Evolutionary conservation across 2,113 vertebrate species (phyloP), one percentile per base, ranked within the genome.

Genomic region (Corythaixoides concolor): DNA sequence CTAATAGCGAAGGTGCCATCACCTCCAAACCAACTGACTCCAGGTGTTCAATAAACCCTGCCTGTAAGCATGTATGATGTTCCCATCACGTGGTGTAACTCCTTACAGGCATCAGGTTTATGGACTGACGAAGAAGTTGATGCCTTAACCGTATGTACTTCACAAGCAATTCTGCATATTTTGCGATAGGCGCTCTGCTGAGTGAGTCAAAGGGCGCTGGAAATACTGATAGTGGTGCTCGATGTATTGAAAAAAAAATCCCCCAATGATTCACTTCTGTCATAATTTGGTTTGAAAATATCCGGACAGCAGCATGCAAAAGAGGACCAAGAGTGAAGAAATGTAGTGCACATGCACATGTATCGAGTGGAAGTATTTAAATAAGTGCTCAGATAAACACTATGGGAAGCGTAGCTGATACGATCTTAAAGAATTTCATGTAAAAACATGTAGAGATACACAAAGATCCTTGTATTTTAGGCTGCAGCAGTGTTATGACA

Each of bases 221-320:
- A 96, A 96, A 93, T 90, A 72, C 5, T 83, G 66, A 52, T 87
- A 91, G 74, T 59, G 87, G 83, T 82, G 63, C 45, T 39, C 81
- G 33, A 59, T 85, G 62, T 85, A 67, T 81, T 93, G 89, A 84
- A 83, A 79, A 52, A 39, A 89, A 94, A 96, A 21, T 66, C 62
- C 92, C 96, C 84, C 50, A 69, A 67, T 96, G 94, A 92, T 88
- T 97, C 96, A 95, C 41, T 58, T 90, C 83, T 85, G 58, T 87
- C 66, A 49, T 88, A 52, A 53, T 94, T 92, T 62, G 45, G 12
- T 88, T 93, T 89, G 33, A 95, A 97, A 97, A 95, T 92, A 84
- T 26, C 80, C 89, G 79, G 94, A 60, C 39, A 82, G 45, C 45
- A 72, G 24, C 56, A 95, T 85, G 89, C 77, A 96, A 90, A 95